phyloP scores from a whole-genome alignment of 2,113 vertebrate species.

The Dipodomys ordii region DNA sequence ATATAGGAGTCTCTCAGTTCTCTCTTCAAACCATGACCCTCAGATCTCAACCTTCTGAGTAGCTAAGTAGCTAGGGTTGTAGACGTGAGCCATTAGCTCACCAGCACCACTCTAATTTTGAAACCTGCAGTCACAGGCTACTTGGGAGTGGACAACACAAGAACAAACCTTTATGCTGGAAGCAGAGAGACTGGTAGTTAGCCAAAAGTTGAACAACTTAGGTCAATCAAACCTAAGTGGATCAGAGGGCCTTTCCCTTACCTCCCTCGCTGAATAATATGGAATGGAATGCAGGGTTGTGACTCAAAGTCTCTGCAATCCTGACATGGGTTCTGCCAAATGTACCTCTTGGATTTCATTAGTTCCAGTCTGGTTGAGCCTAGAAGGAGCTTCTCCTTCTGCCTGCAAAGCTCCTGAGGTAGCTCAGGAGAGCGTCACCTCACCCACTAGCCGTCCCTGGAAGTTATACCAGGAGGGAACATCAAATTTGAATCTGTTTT shows the following conservation, averaged over 20 bases:
- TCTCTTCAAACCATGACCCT: too few relatives aligned
- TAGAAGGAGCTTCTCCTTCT: not conserved
- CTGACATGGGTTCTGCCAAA: not conserved
- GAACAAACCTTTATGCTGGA: not conserved
- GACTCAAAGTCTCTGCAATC: slow-evolving; percentile 37
- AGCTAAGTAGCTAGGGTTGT: too few relatives aligned
- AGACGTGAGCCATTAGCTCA: too few relatives aligned
- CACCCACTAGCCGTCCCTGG: not conserved
- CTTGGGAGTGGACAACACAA: not conserved
- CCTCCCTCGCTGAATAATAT: slow-evolving; percentile 16
- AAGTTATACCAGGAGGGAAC: slow-evolving; percentile 23
- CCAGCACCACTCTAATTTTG: not conserved
- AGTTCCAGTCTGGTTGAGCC: not conserved
- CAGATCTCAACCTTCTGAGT: too few relatives aligned
- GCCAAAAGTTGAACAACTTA: not conserved
- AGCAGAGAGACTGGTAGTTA: slow-evolving; percentile 1
- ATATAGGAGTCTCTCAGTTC: too few relatives aligned
- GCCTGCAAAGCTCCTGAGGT: not conserved
- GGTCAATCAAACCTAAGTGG: not conserved
- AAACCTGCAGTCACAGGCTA: not conserved
- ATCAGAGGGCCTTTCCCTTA: slow-evolving; percentile 21
- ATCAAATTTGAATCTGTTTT: slow-evolving; percentile 26
- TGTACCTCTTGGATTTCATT: slow-evolving; percentile 15
- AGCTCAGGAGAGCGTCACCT: not conserved
- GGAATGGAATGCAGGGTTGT: slow-evolving; percentile 66